phyloP scores from a whole-genome alignment of 1,140 invertebrate genomes.

The Metaphire vulgaris region DNA sequence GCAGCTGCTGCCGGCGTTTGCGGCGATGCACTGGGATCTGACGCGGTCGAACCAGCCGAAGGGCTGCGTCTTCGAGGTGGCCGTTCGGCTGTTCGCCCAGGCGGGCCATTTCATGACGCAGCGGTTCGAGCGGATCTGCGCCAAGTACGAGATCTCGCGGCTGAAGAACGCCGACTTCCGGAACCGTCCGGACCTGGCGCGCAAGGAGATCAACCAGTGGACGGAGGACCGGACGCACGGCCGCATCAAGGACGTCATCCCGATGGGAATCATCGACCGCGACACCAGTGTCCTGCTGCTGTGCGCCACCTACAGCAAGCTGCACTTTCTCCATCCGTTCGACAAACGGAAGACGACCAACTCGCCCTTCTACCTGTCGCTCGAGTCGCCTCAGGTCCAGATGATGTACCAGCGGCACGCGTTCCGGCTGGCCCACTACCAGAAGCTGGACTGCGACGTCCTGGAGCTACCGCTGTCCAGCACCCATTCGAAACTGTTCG shows the following conservation, averaged over 20 bases:
- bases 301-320: slow-evolving; percentile 25
- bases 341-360: slow-evolving; percentile 20
- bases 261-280: slow-evolving; percentile 26
- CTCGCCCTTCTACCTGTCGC: slow-evolving; percentile 21
- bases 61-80: slow-evolving; percentile 22
- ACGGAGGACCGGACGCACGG: slow-evolving; percentile 26
- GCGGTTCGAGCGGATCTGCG: slow-evolving; percentile 18
- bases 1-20: slow-evolving; percentile 29
- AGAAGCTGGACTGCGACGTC: slow-evolving; percentile 26
- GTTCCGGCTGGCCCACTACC: slow-evolving; percentile 9
- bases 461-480: slow-evolving; percentile 26
- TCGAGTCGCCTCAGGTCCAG: slow-evolving; percentile 21
- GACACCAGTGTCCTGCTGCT: slow-evolving; percentile 24
- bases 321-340: slow-evolving; percentile 22
- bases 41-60: slow-evolving; percentile 15
- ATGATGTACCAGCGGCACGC: slow-evolving; percentile 28
- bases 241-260: slow-evolving; percentile 30
- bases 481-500: slow-evolving; percentile 18
- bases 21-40: slow-evolving; percentile 28
- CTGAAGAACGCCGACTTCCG: slow-evolving; percentile 25
- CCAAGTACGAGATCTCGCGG: slow-evolving; percentile 17
- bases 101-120: slow-evolving; percentile 4
- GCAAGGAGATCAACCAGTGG: slow-evolving; percentile 33
- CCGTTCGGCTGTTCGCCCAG: slow-evolving; percentile 19
- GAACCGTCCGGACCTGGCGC: slow-evolving; percentile 28